Evolutionary conservation across 2,113 vertebrate species (phyloP), one percentile per base, ranked within the genome.

Genomic region (Gopherus evgoodei): DNA sequence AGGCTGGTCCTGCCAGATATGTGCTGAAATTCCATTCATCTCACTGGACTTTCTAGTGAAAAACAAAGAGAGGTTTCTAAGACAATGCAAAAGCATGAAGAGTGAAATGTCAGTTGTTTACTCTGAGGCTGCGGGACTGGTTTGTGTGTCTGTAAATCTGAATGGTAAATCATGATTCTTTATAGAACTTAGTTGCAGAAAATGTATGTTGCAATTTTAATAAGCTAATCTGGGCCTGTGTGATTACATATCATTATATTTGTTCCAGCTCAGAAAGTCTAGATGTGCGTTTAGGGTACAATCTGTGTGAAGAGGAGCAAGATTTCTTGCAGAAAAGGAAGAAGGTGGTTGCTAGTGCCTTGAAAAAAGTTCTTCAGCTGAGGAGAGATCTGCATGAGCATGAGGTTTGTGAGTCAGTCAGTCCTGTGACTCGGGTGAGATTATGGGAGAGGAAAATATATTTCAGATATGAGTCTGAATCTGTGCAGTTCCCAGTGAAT

Each of bases 301-400:
- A 98, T 83, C 98, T 98, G 42, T 98, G 99, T 49, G 53, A 38
- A 0, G 97, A 98, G 88, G 99, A 99, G 93, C 98, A 98, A 42
- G 95, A 94, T 19, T 99, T 98, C 96, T 93, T 99, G 84, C 92
- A 93, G 22, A 98, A 98, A 95, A 98, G 99, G 95, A 98, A 97
- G 94, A 96, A 87, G 81, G 92, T 98, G 1, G 99, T 98, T 88
- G 98, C 98, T 3, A 31, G 42, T n/a, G 98, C 98, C 42, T 84
- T 99, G 83, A 98, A 98, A 94, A 98, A 96, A 24, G 93, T 94
- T 84, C 95, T 99, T 89, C 97, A 96, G 13, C 95, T 99, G 91
- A 93, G 90, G 83, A 84, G 96, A 88, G 96, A 98, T 85, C 97
- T 98, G 8, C 89, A 95, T 59, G 96, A 90, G 44, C 93, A 97